A percentile compares a stretch with the other conserved stretches of the same genome.
phyloP scores from a whole-genome alignment of 2,888 invertebrate species.

The Sceliomorpha sp. region DNA sequence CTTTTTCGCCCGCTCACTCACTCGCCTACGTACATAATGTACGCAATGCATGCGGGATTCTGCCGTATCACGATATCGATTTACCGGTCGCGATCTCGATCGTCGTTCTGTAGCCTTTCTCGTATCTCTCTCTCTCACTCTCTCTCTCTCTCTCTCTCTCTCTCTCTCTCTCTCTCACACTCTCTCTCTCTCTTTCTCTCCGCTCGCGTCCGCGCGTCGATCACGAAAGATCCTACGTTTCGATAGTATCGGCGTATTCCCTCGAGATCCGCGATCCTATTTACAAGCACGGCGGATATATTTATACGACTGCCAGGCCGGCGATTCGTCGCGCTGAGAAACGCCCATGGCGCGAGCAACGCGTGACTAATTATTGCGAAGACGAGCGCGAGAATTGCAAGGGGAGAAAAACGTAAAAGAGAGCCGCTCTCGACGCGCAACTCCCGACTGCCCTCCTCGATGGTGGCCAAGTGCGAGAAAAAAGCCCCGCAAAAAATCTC shows the following conservation, averaged over 20 bases:
- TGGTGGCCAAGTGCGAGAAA: slow-evolving; percentile 48
- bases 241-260: slow-evolving; percentile 61
- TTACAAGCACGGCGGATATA: slow-evolving; percentile 52
- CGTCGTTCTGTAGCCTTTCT: slow-evolving; percentile 32
- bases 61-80: slow-evolving; percentile 67
- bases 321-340: slow-evolving; percentile 54
- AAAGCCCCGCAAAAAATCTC: slow-evolving; percentile 28
- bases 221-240: slow-evolving; percentile 62
- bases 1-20: slow-evolving; percentile 36
- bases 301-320: slow-evolving; percentile 50
- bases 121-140: slow-evolving; percentile 20
- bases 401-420: slow-evolving; percentile 32
- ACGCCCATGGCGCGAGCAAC: slow-evolving; percentile 52
- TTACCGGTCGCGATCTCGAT: slow-evolving; percentile 64
- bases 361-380: slow-evolving; percentile 56
- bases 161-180: too few species aligned
- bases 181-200: too few species aligned
- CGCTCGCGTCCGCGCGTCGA: too few species aligned
- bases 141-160: slow-evolving; percentile 33
- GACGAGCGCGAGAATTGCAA: slow-evolving; percentile 47
- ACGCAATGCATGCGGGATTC: slow-evolving; percentile 38
- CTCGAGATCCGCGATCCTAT: slow-evolving; percentile 57
- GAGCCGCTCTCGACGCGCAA: slow-evolving; percentile 15
- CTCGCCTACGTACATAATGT: slow-evolving; percentile 44
- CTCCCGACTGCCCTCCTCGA: slow-evolving; percentile 33